These are phyloP conservation scores for Morbakka virulenta DNA, from an alignment of 30 jellyfish, hydroid and myxozoan species.

Conservation along the genomic window DNA sequence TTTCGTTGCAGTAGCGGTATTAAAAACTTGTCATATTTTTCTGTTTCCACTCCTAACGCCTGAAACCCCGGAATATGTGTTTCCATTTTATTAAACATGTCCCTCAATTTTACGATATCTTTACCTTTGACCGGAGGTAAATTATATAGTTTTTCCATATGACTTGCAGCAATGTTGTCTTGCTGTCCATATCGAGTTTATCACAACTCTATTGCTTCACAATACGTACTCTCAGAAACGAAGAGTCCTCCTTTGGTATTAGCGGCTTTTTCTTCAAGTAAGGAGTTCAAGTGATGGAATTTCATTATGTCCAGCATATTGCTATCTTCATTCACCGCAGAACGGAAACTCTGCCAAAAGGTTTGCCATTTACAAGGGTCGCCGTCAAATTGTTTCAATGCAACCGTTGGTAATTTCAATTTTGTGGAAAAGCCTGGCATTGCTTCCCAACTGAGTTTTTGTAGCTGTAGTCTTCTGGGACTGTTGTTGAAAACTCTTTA, in stretches of 20 bases:
- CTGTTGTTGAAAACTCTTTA: not conserved
- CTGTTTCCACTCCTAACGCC: slow-evolving; percentile 1
- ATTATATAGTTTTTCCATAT: not conserved
- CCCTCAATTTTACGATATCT: not conserved
- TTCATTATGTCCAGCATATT: slow-evolving; percentile 13
- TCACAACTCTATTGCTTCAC: not conserved
- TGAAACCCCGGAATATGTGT: not conserved
- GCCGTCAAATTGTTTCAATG: slow-evolving; percentile 20
- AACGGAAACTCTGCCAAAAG: slow-evolving; percentile 12
- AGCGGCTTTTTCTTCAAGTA: slow-evolving; percentile 31
- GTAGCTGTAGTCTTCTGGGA: not conserved
- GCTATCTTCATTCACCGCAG: slow-evolving; percentile 10
- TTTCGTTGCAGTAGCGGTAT: slow-evolving; percentile 1
- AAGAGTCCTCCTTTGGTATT: slow-evolving; percentile 2
- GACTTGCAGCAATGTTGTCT: not conserved
- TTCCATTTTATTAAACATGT: slow-evolving; percentile 4
- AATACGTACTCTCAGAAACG: not conserved
- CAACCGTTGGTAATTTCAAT: slow-evolving; percentile 7
- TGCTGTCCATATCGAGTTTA: slow-evolving; percentile 11
- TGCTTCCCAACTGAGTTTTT: not conserved
- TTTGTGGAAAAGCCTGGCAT: not conserved
- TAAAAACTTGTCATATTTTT: not conserved
- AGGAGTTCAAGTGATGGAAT: slow-evolving; percentile 21
- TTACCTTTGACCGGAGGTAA: slow-evolving; percentile 1
- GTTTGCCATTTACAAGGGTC: slow-evolving; percentile 44